Evolutionary conservation across 2,888 invertebrate species (phyloP), one percentile per base, ranked within the genome.

Genomic region (Eueremaeus valkanovi): DNA sequence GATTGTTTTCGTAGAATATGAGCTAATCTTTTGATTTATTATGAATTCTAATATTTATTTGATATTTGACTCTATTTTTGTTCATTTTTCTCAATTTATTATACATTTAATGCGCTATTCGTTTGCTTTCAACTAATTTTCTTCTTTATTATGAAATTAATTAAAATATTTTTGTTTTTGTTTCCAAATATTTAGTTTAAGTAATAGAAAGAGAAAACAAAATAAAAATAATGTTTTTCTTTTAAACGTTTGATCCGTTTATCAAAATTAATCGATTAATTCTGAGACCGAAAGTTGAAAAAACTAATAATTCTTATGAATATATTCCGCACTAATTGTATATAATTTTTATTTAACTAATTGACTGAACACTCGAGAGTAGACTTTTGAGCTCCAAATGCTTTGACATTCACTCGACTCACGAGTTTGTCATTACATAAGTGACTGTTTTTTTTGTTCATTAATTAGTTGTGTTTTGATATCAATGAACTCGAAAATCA

Each of bases 371-470:
- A 1, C 49, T 49, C 8, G 18, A 21, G 21, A 21, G 18, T 21
- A 49, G 21, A 49, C 49, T 49, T 21, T 49, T 49, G 21, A 49
- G n/a, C 21, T 24, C 3, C 55, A 55, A 55, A 55, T 55, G 55
- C 6, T n/a, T 24, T 55, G 55, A 55, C 55, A 55, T 55, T 55
- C 55, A 55, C 24, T 55, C 55, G 24, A 55, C 55, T 55, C 55
- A 55, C 55, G 55, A 55, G 55, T 55, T 27, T 55, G 55, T 55
- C 55, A 55, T 55, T 55, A 55, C 55, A 55, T 55, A 24, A 55
- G 27, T 24, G 27, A 24, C 21, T 27, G 27, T 24, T 55, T 24
- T 55, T 51, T 16, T 21, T 24, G 24, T 55, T 27, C 55, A 55
- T 55, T 55, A 55, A 55, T 55, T 55, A 55, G 55, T 55, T 55